Conservation (phyloP, 2,888 invertebrate species). For the Lacanobia wlatinum region DNA sequence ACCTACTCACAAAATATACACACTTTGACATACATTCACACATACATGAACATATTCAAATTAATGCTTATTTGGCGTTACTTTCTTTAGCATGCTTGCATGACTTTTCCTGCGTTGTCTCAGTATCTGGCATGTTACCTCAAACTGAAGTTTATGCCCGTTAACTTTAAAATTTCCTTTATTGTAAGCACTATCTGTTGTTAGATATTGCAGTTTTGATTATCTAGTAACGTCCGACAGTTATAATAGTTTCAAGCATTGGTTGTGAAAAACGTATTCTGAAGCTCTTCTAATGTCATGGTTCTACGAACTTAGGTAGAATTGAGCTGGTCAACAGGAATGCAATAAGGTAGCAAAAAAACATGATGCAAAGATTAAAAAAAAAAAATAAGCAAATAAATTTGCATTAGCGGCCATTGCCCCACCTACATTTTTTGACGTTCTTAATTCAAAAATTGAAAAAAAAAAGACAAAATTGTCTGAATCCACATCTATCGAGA, state of each 20-base stretch:
- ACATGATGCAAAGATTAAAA: too few species aligned
- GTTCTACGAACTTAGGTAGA: background rate
- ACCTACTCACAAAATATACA: conserved; percentile 6
- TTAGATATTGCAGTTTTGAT: background rate
- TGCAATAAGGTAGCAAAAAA: too few species aligned
- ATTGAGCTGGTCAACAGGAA: too few species aligned
- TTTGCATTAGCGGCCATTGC: too few species aligned
- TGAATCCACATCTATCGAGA: too few species aligned
- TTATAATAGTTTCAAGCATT: background rate
- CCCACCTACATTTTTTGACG: too few species aligned
- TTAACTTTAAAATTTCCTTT: background rate
- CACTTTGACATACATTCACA: conserved; percentile 22
- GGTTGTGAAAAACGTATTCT: conserved; percentile 7
- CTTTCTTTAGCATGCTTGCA: conserved; percentile 46
- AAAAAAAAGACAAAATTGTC: too few species aligned
- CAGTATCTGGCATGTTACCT: background rate
- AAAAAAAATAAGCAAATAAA: too few species aligned
- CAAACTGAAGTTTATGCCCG: background rate
- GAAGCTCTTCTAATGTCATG: too few species aligned
- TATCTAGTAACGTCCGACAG: background rate
- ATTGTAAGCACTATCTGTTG: background rate
- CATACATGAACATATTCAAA: conserved; percentile 14
- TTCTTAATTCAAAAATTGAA: too few species aligned
- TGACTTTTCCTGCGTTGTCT: conserved; percentile 26
- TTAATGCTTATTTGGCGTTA: conserved; percentile 42